A percentile compares a stretch with the other conserved stretches of the same genome.
phyloP scores from a whole-genome alignment of 1,140 invertebrate genomes.

The Drosophila setifemur region DNA sequence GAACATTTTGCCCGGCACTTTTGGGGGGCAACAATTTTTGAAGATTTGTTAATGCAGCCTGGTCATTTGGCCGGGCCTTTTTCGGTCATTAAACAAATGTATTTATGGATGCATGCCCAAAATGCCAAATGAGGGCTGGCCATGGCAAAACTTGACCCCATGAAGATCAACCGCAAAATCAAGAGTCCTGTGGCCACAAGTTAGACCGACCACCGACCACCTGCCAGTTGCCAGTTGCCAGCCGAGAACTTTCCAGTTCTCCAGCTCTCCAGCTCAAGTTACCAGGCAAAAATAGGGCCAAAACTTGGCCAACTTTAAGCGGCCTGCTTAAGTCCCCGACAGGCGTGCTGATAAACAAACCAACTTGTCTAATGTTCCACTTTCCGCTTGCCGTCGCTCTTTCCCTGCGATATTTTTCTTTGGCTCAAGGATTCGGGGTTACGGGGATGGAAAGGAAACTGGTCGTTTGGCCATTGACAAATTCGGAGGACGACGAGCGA shows the following conservation, averaged over 20 bases:
- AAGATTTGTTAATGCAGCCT: constrained; percentile 60
- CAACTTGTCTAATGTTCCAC: constrained; percentile 51
- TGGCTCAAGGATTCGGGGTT: constrained; percentile 26
- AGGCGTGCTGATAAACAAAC: constrained; percentile 46
- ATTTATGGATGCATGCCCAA: constrained; percentile 43
- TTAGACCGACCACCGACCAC: neutral
- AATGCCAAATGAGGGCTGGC: neutral
- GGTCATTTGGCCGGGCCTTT: constrained; percentile 34
- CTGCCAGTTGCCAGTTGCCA: no score
- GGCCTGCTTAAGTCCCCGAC: constrained; percentile 29
- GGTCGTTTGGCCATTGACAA: constrained; percentile 52
- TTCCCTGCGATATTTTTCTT: neutral
- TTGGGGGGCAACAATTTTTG: constrained; percentile 48
- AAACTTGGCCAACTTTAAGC: constrained; percentile 49
- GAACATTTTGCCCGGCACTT: constrained; percentile 44
- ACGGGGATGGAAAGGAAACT: constrained; percentile 22
- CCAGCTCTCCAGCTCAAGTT: constrained; percentile 16
- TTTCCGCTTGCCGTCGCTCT: constrained; percentile 10
- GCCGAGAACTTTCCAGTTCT: constrained; percentile 25
- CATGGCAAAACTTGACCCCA: no score
- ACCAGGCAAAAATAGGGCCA: neutral
- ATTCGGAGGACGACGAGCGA: constrained; percentile 24
- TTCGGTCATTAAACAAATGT: constrained; percentile 54
- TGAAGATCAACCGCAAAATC: neutral
- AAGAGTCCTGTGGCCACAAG: constrained; percentile 7